Conservation (phyloP, 2,888 invertebrate species). For the Tortricodes alternella region DNA sequence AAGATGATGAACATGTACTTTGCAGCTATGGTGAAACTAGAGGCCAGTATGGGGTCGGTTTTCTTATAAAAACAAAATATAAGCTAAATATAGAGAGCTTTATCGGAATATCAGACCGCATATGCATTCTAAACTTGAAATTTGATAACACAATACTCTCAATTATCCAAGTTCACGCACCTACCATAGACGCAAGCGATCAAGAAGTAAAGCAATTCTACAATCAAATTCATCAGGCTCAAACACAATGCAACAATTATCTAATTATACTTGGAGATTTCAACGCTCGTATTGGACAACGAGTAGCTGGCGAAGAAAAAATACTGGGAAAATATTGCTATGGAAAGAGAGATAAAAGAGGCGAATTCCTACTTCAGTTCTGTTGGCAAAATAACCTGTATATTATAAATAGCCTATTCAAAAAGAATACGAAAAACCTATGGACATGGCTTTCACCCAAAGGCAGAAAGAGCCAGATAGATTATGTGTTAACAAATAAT, state of each 20-base stretch:
- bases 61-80: background rate
- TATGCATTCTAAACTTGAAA: background rate
- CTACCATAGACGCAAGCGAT: background rate
- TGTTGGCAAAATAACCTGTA: background rate
- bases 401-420: background rate
- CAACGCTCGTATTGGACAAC: background rate
- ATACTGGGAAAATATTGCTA: background rate
- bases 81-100: background rate
- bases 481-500: background rate
- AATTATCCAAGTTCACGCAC: background rate
- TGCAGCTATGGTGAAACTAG: background rate
- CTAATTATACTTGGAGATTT: background rate
- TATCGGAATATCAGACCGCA: background rate
- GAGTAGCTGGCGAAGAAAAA: background rate
- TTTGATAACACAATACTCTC: background rate
- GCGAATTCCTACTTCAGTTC: background rate
- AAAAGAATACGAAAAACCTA: background rate
- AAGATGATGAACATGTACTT: background rate
- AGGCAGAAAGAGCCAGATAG: background rate
- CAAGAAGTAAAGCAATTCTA: background rate
- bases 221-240: background rate
- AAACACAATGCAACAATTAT: background rate
- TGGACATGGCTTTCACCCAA: background rate
- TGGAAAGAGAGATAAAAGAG: slow-evolving; percentile 2
- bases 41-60: background rate